phyloP scores from a whole-genome alignment of 2,113 vertebrate species.

The Platanista minor region DNA sequence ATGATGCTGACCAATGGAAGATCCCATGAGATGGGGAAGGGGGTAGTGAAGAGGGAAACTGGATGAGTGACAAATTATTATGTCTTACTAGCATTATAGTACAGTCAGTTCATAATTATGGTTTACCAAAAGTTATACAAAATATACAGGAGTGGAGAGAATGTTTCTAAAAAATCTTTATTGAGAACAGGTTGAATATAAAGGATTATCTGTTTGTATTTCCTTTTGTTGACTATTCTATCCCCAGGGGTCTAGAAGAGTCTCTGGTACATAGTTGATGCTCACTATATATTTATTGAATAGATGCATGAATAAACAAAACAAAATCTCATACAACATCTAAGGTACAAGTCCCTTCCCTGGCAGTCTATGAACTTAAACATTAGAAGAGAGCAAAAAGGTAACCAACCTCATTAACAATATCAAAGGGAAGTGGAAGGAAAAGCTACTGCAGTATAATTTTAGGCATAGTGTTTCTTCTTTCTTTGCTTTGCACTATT shows the following conservation, averaged over 20 bases:
- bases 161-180: neutral
- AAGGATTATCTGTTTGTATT: neutral
- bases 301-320: neutral
- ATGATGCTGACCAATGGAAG: neutral
- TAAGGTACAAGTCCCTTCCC: neutral
- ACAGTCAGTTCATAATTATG: neutral
- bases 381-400: neutral
- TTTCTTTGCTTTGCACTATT: neutral
- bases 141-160: neutral
- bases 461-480: neutral
- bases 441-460: neutral
- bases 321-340: neutral
- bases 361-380: neutral
- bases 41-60: neutral
- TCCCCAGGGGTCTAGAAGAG: neutral
- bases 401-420: neutral
- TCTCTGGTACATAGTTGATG: neutral
- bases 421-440: neutral
- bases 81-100: neutral
- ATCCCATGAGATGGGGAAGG: neutral
- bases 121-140: neutral
- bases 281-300: neutral
- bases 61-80: neutral
- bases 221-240: neutral
- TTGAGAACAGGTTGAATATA: neutral